Conservation (phyloP, 2,113 vertebrate genomes). For the Caloenas nicobarica region DNA sequence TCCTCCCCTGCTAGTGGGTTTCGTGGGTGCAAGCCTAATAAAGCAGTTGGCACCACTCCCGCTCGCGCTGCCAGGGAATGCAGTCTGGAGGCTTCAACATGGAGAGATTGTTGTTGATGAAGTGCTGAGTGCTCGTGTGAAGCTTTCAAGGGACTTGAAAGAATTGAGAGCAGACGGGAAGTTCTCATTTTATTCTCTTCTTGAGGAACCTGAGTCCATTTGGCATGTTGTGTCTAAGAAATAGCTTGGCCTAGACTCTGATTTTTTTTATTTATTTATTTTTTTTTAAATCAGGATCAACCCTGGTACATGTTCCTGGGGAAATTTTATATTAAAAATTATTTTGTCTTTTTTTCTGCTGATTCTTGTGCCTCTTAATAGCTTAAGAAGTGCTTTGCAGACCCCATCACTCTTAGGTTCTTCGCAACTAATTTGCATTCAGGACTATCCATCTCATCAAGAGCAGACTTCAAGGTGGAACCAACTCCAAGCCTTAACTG, state of each 20-base stretch:
- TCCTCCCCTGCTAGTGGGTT: background rate
- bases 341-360: background rate
- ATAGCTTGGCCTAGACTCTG: background rate
- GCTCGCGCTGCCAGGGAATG: background rate
- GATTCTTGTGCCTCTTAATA: background rate
- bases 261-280: background rate
- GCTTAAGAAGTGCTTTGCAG: background rate
- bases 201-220: background rate
- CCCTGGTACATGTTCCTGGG: background rate
- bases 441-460: background rate
- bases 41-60: background rate
- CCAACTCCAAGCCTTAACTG: constrained; percentile 4
- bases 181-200: background rate
- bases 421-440: constrained; percentile 43
- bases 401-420: constrained; percentile 15
- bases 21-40: constrained; percentile 33
- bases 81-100: constrained; percentile 1
- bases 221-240: background rate
- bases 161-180: background rate
- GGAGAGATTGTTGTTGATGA: constrained; percentile 2
- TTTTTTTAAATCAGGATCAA: background rate
- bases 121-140: constrained; percentile 1
- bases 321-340: constrained; percentile 5
- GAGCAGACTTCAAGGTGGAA: constrained; percentile 27
- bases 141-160: constrained; percentile 39